Conservation (phyloP, 1,140 invertebrate genomes). For the Pissodes strobi region DNA sequence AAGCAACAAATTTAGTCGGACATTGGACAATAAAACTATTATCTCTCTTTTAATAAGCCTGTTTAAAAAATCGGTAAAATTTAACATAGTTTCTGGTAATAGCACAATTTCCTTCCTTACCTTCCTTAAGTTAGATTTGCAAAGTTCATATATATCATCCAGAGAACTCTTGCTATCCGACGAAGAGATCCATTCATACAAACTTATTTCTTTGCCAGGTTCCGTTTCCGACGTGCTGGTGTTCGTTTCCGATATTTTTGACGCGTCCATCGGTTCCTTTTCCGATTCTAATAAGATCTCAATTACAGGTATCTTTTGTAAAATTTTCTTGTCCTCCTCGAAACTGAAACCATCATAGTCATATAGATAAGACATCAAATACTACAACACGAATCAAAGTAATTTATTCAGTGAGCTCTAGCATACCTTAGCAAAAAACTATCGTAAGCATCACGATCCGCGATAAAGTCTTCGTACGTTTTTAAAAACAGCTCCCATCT, state of each 20-base stretch:
- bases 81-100: too few species aligned
- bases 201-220: conserved; percentile 43
- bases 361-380: background rate
- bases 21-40: too few species aligned
- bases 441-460: conserved; percentile 69
- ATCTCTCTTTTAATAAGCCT: too few species aligned
- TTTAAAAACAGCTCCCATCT: conserved; percentile 73
- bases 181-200: conserved; percentile 80
- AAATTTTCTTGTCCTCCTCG: conserved; percentile 70
- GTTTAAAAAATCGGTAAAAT: too few species aligned
- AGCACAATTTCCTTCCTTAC: too few species aligned
- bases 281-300: conserved; percentile 68
- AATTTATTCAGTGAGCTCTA: background rate
- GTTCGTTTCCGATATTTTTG: conserved; percentile 29
- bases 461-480: conserved; percentile 73
- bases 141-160: conserved; percentile 78
- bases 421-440: conserved; percentile 65
- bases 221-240: conserved; percentile 26
- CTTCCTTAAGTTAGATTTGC: conserved; percentile 55
- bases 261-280: conserved; percentile 28
- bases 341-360: conserved; percentile 64
- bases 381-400: background rate
- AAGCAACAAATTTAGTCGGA: too few species aligned
- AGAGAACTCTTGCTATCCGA: conserved; percentile 79
- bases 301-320: conserved; percentile 82